These are phyloP conservation scores for Cistogaster globosa DNA, from an alignment of 2,888 invertebrate genomes.

Conservation along the genomic window DNA sequence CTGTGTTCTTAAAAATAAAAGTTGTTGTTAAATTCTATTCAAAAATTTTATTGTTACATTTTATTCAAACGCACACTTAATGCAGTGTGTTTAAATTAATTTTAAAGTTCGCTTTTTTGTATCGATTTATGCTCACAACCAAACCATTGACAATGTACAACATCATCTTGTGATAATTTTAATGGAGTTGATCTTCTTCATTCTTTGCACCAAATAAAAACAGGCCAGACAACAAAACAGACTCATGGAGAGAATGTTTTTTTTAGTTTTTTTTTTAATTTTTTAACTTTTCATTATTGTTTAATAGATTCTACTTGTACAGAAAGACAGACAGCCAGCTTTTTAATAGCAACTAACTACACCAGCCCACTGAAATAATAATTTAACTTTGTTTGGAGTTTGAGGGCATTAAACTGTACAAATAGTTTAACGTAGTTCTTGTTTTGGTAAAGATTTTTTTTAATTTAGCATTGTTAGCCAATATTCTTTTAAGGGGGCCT, in stretches of 20 bases:
- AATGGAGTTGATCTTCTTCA: conserved; percentile 19
- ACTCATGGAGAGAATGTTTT: conserved; percentile 29
- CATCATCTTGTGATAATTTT: conserved; percentile 43
- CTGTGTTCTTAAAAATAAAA: too few species aligned
- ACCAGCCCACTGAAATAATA: conserved; percentile 29
- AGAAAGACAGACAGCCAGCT: conserved; percentile 15
- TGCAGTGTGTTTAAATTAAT: neutral
- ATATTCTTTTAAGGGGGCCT: neutral
- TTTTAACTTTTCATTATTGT: conserved; percentile 33
- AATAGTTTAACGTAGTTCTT: neutral
- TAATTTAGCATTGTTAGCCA: neutral
- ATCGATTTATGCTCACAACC: conserved; percentile 8
- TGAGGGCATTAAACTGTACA: conserved; percentile 61
- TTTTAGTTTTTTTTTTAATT: neutral
- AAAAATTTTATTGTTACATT: too few species aligned
- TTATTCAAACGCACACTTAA: too few species aligned
- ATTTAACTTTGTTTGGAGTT: conserved; percentile 35
- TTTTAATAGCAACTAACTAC: conserved; percentile 1
- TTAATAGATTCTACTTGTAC: conserved; percentile 17
- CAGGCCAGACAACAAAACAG: conserved; percentile 19
- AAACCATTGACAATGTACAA: conserved; percentile 48
- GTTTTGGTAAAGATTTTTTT: neutral
- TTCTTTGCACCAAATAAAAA: conserved; percentile 22
- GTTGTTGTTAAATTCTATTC: too few species aligned
- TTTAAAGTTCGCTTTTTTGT: conserved; percentile 3